A percentile compares a stretch with the other conserved stretches of the same genome.
Conservation (phyloP, 2,888 invertebrate genomes). For the Allygus modestus region DNA sequence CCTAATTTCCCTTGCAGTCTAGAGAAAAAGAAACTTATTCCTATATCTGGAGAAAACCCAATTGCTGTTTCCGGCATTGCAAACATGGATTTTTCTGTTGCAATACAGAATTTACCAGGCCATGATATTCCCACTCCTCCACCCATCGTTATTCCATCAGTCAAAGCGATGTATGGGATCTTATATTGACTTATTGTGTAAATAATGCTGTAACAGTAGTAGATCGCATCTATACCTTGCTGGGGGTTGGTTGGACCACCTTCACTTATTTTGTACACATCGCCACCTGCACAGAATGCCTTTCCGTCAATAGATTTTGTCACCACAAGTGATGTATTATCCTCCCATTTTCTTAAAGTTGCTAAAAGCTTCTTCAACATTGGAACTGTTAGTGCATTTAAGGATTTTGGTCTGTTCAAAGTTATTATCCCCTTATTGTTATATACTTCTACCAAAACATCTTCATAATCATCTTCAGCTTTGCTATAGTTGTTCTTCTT, state of each 20-base stretch:
- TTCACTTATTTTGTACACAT: constrained; percentile 86
- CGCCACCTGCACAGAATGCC: constrained; percentile 99
- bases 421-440: constrained; percentile 81
- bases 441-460: constrained; percentile 73
- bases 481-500: too few species aligned
- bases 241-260: constrained; percentile 74
- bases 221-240: constrained; percentile 85
- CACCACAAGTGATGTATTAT: constrained; percentile 79
- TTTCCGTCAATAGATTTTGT: constrained; percentile 92
- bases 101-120: constrained; percentile 90
- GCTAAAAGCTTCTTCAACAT: constrained; percentile 88
- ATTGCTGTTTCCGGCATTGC: constrained; percentile 99
- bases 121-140: constrained; percentile 97
- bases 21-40: constrained; percentile 94
- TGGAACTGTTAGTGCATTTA: constrained; percentile 86
- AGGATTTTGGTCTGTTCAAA: constrained; percentile 85
- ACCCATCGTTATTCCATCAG: constrained; percentile 98
- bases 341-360: constrained; percentile 87
- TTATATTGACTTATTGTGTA: constrained; percentile 91
- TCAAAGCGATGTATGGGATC: constrained; percentile 94
- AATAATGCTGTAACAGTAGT: constrained; percentile 83
- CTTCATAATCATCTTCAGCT: too few species aligned
- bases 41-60: constrained; percentile 98
- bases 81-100: constrained; percentile 95
- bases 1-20: constrained; percentile 91